Conservation (phyloP, 2,797 vertebrate genomes). For the Vireo griseus region DNA sequence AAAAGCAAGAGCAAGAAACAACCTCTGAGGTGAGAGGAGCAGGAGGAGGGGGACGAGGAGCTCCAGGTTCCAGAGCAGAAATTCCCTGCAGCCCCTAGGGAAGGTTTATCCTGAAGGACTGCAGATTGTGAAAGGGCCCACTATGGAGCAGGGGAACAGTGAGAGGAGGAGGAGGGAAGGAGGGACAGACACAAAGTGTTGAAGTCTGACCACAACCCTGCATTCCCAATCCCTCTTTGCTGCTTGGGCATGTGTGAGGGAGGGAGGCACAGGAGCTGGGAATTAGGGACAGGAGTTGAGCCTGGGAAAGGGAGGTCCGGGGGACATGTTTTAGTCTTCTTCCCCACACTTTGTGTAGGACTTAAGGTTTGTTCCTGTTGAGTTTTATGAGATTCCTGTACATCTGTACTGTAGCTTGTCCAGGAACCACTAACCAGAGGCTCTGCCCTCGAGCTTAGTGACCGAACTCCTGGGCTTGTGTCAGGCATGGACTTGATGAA, state of each 20-base stretch:
- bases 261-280: neutral
- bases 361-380: neutral
- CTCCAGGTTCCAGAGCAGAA: neutral
- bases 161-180: neutral
- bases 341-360: neutral
- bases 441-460: neutral
- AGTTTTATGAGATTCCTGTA: neutral
- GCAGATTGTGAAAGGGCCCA: accelerated
- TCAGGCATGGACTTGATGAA: neutral
- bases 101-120: neutral
- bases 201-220: accelerated
- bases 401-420: neutral
- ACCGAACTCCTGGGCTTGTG: neutral
- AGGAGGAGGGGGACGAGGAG: neutral
- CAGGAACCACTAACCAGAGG: neutral
- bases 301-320: neutral
- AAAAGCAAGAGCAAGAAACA: neutral
- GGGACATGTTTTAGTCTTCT: neutral
- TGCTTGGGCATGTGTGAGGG: accelerated
- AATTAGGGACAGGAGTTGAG: neutral
- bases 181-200: neutral
- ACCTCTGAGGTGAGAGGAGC: neutral
- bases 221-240: neutral
- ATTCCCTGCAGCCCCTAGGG: neutral
- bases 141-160: accelerated